Conservation (phyloP, 2,113 vertebrate genomes). For the Bubo scandiacus region DNA sequence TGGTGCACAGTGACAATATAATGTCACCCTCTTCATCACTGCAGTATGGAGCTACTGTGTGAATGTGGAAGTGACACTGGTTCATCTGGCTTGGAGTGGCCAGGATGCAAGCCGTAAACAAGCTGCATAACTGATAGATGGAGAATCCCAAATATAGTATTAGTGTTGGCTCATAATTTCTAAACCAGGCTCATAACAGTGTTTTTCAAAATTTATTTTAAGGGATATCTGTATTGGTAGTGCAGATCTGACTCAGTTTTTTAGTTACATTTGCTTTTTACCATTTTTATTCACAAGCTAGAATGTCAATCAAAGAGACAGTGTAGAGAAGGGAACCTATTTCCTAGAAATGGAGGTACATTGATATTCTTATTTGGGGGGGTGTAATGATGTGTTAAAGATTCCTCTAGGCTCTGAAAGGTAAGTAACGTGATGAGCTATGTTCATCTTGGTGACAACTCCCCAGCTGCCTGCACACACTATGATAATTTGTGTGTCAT, state of each 20-base stretch:
- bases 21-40: not conserved
- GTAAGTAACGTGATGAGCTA: not conserved
- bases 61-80: not conserved
- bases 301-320: not conserved
- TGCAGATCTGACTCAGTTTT: not conserved
- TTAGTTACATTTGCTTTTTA: not conserved
- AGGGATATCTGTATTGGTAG: not conserved
- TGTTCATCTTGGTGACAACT: not conserved
- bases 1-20: not conserved
- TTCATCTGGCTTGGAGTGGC: not conserved
- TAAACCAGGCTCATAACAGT: not conserved
- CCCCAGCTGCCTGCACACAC: not conserved
- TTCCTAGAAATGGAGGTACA: not conserved
- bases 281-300: not conserved
- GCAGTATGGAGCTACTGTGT: fast-evolving
- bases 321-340: not conserved
- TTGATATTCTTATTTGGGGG: not conserved
- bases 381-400: not conserved
- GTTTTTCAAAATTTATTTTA: not conserved
- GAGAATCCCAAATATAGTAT: not conserved
- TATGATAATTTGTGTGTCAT: not conserved
- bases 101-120: not conserved
- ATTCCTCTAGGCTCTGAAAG: not conserved
- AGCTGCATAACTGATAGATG: not conserved
- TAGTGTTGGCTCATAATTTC: not conserved